Conservation (phyloP, 2,113 vertebrate genomes). For the Lamprologus lemairii region DNA sequence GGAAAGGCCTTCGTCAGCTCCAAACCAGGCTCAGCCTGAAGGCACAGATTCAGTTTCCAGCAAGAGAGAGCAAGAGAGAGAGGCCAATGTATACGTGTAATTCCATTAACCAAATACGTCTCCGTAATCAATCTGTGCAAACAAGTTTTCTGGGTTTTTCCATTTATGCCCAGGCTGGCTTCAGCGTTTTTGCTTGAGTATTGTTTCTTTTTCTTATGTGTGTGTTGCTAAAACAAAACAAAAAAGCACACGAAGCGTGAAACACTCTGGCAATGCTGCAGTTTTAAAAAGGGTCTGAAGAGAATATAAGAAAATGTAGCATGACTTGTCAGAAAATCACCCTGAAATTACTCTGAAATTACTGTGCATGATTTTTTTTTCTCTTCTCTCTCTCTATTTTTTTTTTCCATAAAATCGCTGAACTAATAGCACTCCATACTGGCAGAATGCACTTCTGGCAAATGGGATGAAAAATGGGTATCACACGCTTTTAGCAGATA, state of each 20-base stretch:
- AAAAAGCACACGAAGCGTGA: not conserved
- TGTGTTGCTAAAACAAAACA: not conserved
- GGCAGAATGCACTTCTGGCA: conserved; percentile 41
- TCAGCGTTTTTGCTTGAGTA: not conserved
- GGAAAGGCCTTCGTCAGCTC: conserved; percentile 57
- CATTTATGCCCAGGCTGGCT: not conserved
- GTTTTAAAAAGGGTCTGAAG: not conserved
- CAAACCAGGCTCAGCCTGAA: conserved; percentile 24
- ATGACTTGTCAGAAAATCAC: conserved; percentile 16
- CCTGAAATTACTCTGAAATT: conserved; percentile 23
- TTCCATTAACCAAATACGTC: conserved; percentile 42
- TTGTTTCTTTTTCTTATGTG: not conserved
- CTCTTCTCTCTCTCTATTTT: not conserved
- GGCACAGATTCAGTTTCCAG: conserved; percentile 1
- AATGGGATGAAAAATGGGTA: conserved; percentile 63
- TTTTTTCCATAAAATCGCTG: not conserved
- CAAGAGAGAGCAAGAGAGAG: no score
- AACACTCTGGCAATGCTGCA: not conserved
- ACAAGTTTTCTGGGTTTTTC: conserved; percentile 23
- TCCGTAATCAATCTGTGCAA: conserved; percentile 29
- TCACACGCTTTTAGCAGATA: conserved; percentile 61
- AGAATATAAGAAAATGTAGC: not conserved
- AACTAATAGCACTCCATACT: conserved; percentile 13
- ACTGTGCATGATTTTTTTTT: not conserved
- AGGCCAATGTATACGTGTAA: conserved; percentile 19